Base-by-base conservation (phyloP, 1,140 invertebrate genomes). In the Ridgeia piscesae region DNA sequence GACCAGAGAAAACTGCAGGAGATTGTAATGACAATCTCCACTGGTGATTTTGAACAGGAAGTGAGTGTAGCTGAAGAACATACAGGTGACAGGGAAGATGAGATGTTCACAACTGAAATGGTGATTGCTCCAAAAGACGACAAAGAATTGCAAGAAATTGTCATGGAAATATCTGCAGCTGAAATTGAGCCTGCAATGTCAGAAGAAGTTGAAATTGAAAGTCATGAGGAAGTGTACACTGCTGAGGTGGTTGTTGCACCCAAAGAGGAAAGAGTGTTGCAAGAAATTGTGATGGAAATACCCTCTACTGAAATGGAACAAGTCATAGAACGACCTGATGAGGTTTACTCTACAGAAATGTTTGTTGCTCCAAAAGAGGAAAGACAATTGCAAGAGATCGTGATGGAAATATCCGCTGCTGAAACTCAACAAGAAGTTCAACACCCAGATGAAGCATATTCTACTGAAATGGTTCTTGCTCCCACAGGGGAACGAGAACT, bases 61-160 rank as follows among this genome's bases (percentile, higher is more conserved):
- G 58, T 77, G 77, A 92, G 35, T 92, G 89, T 92, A 89, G 0
- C 50, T 90, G 93, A 92, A 42, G 34, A 92, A 91, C 89, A 92
- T 92, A 90, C 31, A 35, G 89, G 89, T 89, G 91, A 91, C 4
- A 33, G 34, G 33, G 27, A n/a, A 0, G 93, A 93, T 34, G 48
- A 91, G 34, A 77, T 92, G 91, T 88, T 88, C n/a, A 91, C 91
- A 90, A 92, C 93, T 77, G 92, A 92, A 90, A 50, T 50, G 31
- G 88, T 34, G 9, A 0, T 88, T 34, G 33, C 91, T 92, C 34
- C 33, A 27, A 91, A 92, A 92, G 34, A 89, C 50, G 77, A 89
- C 35, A 34, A 1, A 33, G 91, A 92, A n/a, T 31, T 34, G 88
- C 93, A 93, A 91, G 88, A 89, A 89, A 34, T 35, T 34, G 33